Evolutionary conservation across 1,140 invertebrate species (phyloP).

Genomic region (Lethrus apterus): DNA sequence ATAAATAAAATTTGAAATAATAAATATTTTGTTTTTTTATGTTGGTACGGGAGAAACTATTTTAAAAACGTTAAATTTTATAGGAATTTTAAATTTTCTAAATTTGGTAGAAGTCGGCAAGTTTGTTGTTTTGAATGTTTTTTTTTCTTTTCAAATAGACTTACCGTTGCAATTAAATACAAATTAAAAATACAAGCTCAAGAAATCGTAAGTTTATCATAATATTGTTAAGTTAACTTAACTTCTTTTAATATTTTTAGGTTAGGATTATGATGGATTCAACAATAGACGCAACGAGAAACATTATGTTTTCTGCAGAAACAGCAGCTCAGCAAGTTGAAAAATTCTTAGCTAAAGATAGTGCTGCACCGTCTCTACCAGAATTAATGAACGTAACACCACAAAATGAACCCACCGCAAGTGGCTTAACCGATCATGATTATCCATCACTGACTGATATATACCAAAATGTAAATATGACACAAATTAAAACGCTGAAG

Average conservation of each 20-base stretch:
- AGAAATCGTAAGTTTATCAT: too few relatives aligned
- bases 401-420: constrained; percentile 64
- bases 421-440: constrained; percentile 83
- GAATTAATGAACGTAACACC: constrained; percentile 45
- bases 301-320: constrained; percentile 46
- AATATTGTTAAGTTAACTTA: neutral
- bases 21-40: too few relatives aligned
- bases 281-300: constrained; percentile 50
- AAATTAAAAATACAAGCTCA: too few relatives aligned
- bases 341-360: constrained; percentile 60
- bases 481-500: constrained; percentile 72
- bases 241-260: constrained; percentile 1
- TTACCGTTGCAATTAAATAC: too few relatives aligned
- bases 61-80: too few relatives aligned
- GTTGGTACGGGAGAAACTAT: too few relatives aligned
- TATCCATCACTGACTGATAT: constrained; percentile 71
- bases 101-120: neutral
- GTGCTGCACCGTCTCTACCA: constrained; percentile 58
- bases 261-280: constrained; percentile 34
- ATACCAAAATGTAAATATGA: constrained; percentile 57
- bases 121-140: constrained; percentile 1
- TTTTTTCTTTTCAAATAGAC: too few relatives aligned
- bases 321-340: constrained; percentile 66
- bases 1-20: too few relatives aligned
- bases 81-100: too few relatives aligned